Base-by-base conservation (phyloP, 37 sponge, comb jelly and placozoan species). In the Haliclona indistincta region DNA sequence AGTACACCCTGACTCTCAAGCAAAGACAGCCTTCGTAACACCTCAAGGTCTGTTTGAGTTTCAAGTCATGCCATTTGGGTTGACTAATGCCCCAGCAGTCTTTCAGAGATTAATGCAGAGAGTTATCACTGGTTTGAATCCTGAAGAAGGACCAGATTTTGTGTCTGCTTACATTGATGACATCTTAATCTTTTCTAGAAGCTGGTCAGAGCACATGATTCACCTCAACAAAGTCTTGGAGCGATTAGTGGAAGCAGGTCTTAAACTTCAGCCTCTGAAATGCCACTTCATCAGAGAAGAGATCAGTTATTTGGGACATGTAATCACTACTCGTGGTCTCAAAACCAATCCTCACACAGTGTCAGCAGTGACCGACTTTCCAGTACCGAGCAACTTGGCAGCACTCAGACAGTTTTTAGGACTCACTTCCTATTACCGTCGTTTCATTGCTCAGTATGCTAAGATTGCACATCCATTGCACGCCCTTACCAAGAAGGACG, bases 111-210 rank as follows among this genome's bases (percentile, higher is more conserved):
- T 81, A 2, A 81, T 81, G 72, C 73, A 81, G 64, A 10, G 23
- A 38, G 42, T 52, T 29, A n/a, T 71, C 13, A 1, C 67, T 19
- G 81, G 73, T 2, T 34, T 81, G 38, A 33, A 39, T 22, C 74
- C 74, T 0, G 53, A 45, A 3, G 74, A 81, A 5, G 74, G 82
- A 20, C 81, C 71, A 33, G 64, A 71, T 44, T 70, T 70, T 64
- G 74, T 81, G 22, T 51, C 69, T 58, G 70, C 53, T 26, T 84
- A 84, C 28, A 45, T 84, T 23, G 85, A 84, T 36, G 84, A 83
- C 38, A 53, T 83, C 43, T n/a, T 83, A 3, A 69, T 83, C 2
- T 68, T 75, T 37, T 64, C 71, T 2, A 2, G 38, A 70, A 38
- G 28, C 13, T 84, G 26, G 78, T 54, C 37, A n/a, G 78, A 84